These are phyloP conservation scores for Patella pellucida DNA, from an alignment of 2,888 invertebrate species.

Conservation along the genomic window DNA sequence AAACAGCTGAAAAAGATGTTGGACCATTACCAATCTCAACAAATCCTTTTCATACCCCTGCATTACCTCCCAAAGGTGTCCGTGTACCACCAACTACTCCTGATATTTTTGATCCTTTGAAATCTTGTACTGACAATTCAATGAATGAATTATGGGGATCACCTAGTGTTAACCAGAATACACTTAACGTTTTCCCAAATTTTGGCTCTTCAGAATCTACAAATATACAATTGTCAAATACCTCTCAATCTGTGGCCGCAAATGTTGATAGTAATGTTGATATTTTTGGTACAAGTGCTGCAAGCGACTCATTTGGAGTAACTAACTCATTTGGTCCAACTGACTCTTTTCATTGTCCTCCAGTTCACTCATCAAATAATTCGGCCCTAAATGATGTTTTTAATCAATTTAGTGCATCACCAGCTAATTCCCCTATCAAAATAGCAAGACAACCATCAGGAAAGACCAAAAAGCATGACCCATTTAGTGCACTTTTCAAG, in stretches of 20 bases:
- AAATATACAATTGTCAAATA: background rate
- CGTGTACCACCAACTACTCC: conserved; percentile 19
- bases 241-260: background rate
- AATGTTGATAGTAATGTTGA: background rate
- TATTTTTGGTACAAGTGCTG: background rate
- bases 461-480: background rate
- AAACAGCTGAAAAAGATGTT: conserved; percentile 22
- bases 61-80: conserved; percentile 30
- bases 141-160: conserved; percentile 26
- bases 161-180: conserved; percentile 13
- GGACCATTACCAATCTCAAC: conserved; percentile 23
- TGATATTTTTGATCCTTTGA: conserved; percentile 29
- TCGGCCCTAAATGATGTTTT: background rate
- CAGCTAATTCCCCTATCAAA: background rate
- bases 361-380: background rate
- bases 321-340: background rate
- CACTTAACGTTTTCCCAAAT: conserved; percentile 4
- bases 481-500: conserved; percentile 6
- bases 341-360: background rate
- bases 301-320: conserved; percentile 2
- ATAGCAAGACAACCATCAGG: conserved; percentile 1
- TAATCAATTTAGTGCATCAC: conserved; percentile 4
- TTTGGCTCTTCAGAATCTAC: background rate
- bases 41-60: conserved; percentile 39
- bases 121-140: conserved; percentile 14